phyloP scores from a whole-genome alignment of 2,113 vertebrate genomes.

The Bubo scandiacus region DNA sequence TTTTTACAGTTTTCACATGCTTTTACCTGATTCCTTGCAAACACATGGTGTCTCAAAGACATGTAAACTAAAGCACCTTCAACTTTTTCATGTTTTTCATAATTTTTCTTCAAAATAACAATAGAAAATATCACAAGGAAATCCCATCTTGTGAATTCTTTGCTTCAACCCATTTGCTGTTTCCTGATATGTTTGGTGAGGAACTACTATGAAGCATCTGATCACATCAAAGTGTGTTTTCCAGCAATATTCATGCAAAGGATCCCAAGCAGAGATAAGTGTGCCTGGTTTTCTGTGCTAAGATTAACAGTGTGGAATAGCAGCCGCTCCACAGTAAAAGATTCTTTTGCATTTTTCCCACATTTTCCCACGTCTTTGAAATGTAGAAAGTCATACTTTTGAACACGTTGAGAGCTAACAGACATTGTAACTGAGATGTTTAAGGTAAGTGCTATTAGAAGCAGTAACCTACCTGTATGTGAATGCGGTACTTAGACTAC shows the following conservation, averaged over 20 bases:
- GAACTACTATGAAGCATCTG: background rate
- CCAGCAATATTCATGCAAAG: background rate
- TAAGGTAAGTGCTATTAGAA: background rate
- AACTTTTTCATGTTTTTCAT: background rate
- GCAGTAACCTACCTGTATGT: background rate
- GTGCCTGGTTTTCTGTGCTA: background rate
- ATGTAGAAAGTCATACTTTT: background rate
- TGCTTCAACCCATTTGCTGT: background rate
- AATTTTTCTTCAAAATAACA: background rate
- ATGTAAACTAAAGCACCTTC: background rate
- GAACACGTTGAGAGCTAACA: background rate
- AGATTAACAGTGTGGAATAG: background rate
- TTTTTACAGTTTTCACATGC: background rate
- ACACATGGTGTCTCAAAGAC: background rate
- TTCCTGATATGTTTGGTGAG: background rate
- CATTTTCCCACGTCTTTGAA: background rate
- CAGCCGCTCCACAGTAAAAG: background rate
- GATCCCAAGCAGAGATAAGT: background rate
- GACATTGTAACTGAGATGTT: background rate
- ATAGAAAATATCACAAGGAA: background rate
- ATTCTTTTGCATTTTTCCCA: background rate
- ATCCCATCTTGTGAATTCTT: background rate
- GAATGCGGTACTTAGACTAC: accelerated
- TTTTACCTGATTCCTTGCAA: background rate
- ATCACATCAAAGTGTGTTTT: background rate